A percentile compares a stretch with the other conserved stretches of the same genome.
These are phyloP conservation scores for Opisthocomus hoazin DNA, from an alignment of 2,113 vertebrate species.

Conservation along the genomic window DNA sequence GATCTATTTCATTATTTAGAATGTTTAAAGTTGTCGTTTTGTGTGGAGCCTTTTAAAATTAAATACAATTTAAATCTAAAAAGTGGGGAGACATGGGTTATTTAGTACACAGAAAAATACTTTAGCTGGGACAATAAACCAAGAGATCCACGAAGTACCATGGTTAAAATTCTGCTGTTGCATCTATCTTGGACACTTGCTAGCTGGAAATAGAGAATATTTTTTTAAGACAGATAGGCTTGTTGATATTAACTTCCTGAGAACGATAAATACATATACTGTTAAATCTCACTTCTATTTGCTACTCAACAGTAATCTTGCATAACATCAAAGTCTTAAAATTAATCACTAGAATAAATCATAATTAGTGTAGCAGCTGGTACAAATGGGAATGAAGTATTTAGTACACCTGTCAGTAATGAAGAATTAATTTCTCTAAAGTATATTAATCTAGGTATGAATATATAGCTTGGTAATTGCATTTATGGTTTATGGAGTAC, in stretches of 20 bases:
- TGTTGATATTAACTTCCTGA: conserved; percentile 12
- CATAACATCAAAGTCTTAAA: conserved; percentile 16
- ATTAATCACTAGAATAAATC: conserved; percentile 24
- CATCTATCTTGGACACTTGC: neutral
- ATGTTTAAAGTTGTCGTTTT: neutral
- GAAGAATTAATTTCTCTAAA: conserved; percentile 27
- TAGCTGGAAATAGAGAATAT: neutral
- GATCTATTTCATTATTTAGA: neutral
- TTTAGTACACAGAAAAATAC: neutral
- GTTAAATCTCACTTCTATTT: conserved; percentile 37
- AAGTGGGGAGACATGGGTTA: rapidly evolving
- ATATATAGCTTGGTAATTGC: conserved; percentile 3
- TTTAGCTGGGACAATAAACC: neutral
- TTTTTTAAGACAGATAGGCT: conserved; percentile 4
- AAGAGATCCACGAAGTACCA: neutral
- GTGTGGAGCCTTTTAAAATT: neutral
- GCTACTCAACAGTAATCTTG: neutral
- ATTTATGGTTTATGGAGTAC: neutral
- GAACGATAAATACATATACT: conserved; percentile 3
- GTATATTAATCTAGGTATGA: conserved; percentile 2
- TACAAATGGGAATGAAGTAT: conserved; percentile 16
- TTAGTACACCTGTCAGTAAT: conserved; percentile 15
- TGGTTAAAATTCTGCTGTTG: neutral
- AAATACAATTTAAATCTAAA: neutral
- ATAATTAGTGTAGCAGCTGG: neutral